A percentile compares a stretch with the other conserved stretches of the same genome.
Conservation (phyloP, 2,888 invertebrate species). For the Eristalis arbustorum region DNA sequence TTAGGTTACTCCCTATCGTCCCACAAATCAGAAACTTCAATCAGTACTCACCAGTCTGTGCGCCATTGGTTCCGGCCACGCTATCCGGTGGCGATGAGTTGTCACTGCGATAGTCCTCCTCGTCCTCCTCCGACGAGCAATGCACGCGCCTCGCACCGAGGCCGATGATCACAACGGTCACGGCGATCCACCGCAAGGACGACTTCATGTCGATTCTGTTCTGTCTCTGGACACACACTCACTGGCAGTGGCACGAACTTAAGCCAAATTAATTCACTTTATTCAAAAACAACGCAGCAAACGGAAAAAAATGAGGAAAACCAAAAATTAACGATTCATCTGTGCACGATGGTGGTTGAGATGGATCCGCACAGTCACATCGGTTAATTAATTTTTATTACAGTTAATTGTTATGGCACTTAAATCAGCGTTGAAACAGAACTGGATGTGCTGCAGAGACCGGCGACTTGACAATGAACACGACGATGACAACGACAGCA, state of each 20-base stretch:
- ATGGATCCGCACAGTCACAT: slow-evolving; percentile 53
- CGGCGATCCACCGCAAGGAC: slow-evolving; percentile 54
- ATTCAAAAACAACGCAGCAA: slow-evolving; percentile 28
- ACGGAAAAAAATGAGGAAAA: no score
- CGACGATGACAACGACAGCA: not conserved
- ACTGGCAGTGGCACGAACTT: not conserved
- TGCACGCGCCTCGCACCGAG: slow-evolving; percentile 15
- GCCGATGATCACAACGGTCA: slow-evolving; percentile 15
- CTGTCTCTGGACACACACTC: not conserved
- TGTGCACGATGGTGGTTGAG: not conserved
- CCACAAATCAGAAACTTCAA: not conserved
- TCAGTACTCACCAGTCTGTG: slow-evolving; percentile 48
- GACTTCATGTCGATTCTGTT: slow-evolving; percentile 53
- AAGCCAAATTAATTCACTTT: slow-evolving; percentile 42
- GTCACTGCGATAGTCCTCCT: slow-evolving; percentile 65
- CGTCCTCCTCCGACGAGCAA: slow-evolving; percentile 41
- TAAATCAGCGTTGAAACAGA: slow-evolving; percentile 66
- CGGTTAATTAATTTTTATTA: slow-evolving; percentile 70
- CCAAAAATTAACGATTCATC: slow-evolving; percentile 40
- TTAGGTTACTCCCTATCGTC: not conserved
- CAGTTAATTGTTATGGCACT: slow-evolving; percentile 69
- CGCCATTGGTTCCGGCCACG: slow-evolving; percentile 38
- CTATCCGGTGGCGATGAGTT: slow-evolving; percentile 64
- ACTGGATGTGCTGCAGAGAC: not conserved
- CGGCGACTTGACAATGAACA: not conserved